Conservation (phyloP, 2,888 invertebrate species). For the Oconnorella tubifera region DNA sequence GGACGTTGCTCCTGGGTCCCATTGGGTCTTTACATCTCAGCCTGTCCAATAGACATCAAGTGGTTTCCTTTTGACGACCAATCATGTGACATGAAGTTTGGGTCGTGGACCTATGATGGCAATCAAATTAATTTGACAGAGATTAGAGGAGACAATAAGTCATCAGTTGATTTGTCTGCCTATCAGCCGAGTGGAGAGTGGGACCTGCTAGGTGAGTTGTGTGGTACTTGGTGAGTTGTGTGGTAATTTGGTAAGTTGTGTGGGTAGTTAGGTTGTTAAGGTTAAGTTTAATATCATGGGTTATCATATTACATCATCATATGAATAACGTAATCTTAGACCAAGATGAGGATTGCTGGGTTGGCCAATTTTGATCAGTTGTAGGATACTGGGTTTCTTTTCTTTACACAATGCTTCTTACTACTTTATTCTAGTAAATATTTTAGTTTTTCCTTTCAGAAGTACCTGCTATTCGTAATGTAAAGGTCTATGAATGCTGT, state of each 20-base stretch:
- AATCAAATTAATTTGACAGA: constrained; percentile 36
- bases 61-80: constrained; percentile 40
- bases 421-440: background rate
- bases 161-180: constrained; percentile 28
- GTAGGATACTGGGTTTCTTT: no score
- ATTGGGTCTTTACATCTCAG: constrained; percentile 36
- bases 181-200: constrained; percentile 37
- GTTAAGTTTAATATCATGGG: no score
- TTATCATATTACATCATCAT: no score
- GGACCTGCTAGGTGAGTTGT: constrained; percentile 31
- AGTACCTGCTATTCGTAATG: constrained; percentile 29
- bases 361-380: no score
- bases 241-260: no score
- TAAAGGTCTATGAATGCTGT: constrained; percentile 36
- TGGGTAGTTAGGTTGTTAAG: no score
- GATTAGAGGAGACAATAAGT: constrained; percentile 20
- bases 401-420: no score
- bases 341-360: background rate
- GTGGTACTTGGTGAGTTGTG: no score
- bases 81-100: constrained; percentile 38
- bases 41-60: constrained; percentile 37
- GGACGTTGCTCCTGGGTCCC: constrained; percentile 36
- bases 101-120: constrained; percentile 41
- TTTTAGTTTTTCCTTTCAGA: constrained; percentile 13
- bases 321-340: background rate